These are phyloP conservation scores for Saccostrea glomerata DNA, from an alignment of 1,140 invertebrate genomes.

Conservation along the genomic window DNA sequence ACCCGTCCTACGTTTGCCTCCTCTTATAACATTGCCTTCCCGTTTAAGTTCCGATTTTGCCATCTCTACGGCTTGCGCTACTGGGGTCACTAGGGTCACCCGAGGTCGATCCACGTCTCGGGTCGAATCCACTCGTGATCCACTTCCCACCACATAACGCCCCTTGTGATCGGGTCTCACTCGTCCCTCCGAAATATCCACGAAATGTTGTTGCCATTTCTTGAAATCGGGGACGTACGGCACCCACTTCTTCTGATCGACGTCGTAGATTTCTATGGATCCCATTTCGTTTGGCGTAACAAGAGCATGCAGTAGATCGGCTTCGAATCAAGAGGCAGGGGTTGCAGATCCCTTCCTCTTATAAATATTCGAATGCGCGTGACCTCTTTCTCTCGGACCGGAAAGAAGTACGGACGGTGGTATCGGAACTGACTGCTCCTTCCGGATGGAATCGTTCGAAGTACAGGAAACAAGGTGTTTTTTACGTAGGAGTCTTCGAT, in stretches of 20 bases:
- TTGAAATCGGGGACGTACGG: conserved; percentile 46
- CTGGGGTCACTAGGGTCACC: conserved; percentile 43
- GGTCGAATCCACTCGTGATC: neutral
- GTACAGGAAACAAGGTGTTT: neutral
- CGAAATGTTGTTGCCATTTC: conserved; percentile 48
- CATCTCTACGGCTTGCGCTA: conserved; percentile 47
- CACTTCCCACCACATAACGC: conserved; percentile 49
- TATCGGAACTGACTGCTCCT: conserved; percentile 15
- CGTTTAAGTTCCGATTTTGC: conserved; percentile 42
- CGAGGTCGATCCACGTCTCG: conserved; percentile 10
- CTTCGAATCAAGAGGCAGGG: conserved; percentile 17
- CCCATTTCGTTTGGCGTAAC: conserved; percentile 40
- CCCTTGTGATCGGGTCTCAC: conserved; percentile 51
- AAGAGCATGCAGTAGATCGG: conserved; percentile 23
- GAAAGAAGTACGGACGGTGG: conserved; percentile 31
- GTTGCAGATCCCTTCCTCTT: conserved; percentile 42
- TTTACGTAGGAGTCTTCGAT: conserved; percentile 46
- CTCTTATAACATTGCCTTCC: conserved; percentile 47
- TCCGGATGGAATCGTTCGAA: conserved; percentile 24
- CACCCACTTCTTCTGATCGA: conserved; percentile 31
- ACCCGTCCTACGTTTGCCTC: neutral
- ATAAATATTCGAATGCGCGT: conserved; percentile 44
- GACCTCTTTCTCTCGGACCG: conserved; percentile 31
- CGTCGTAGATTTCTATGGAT: conserved; percentile 51
- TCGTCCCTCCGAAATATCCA: conserved; percentile 47